Conservation (phyloP, 2,888 invertebrate species). For the Atherix ibis region DNA sequence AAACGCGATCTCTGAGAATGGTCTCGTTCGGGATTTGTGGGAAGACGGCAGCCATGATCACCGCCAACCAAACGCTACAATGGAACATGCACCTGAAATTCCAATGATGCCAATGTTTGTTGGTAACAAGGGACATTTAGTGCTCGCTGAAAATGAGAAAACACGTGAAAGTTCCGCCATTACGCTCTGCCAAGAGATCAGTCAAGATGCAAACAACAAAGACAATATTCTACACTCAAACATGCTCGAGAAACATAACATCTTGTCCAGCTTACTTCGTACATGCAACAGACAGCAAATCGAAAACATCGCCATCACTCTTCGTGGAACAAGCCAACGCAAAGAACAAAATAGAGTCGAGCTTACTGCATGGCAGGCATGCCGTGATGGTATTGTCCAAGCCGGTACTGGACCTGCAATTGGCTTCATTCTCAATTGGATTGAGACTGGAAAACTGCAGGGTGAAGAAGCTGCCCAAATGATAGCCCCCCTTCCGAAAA, state of each 20-base stretch:
- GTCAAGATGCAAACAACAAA: conserved; percentile 40
- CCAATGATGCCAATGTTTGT: conserved; percentile 35
- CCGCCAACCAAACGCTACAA: conserved; percentile 22
- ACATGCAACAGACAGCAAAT: conserved; percentile 47
- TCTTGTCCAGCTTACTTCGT: conserved; percentile 40
- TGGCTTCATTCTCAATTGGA: conserved; percentile 43
- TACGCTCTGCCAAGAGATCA: conserved; percentile 40
- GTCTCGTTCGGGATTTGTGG: too few relatives aligned
- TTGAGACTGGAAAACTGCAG: conserved; percentile 36
- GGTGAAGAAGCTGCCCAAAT: conserved; percentile 43
- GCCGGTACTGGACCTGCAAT: conserved; percentile 55
- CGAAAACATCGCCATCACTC: conserved; percentile 30
- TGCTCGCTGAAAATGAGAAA: too few relatives aligned
- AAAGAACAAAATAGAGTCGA: too few relatives aligned
- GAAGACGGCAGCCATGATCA: too few relatives aligned
- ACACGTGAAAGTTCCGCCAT: too few relatives aligned
- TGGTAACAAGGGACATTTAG: conserved; percentile 32
- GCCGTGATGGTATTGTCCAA: conserved; percentile 48
- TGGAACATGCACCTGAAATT: conserved; percentile 30
- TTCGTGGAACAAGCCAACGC: not conserved
- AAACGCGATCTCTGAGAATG: too few relatives aligned
- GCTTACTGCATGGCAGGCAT: too few relatives aligned
- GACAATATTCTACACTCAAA: conserved; percentile 39
- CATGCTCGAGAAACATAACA: conserved; percentile 45
- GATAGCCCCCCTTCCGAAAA: conserved; percentile 36